Evolutionary conservation across 1,140 invertebrate species (phyloP), one percentile per base, ranked within the genome.

Genomic region (Sarcophaga peregrina): DNA sequence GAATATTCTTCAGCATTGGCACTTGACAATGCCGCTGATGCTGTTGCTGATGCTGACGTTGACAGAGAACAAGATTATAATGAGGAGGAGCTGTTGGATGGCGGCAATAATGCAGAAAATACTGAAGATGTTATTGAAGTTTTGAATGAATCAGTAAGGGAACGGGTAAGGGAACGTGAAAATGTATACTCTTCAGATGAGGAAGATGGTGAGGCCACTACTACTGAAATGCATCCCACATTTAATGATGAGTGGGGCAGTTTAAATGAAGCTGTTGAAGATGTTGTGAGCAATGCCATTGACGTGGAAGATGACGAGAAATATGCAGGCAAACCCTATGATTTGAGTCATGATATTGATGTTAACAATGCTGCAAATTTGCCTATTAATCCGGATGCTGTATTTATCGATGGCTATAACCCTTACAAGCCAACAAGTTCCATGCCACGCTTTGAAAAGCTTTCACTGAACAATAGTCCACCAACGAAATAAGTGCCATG

Each of bases 291-390:
- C 78, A 90, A 90, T 75, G 83, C 87, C 20, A 90, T 90, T 74
- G 89, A 89, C 80, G 68, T 85, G 74, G 86, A 86, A 73, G 87
- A 89, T 75, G 84, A 85, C 45, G 83, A 84, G 58, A 37, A 37
- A 37, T 37, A 37, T 37, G 25, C 1, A 1, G 25, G 25, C 25
- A 37, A 37, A 37, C 88, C 89, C 15, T 68, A 86, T 3, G 90
- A 91, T 85, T 84, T 91, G 17, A 90, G 87, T 72, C 90, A 91
- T 85, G 91, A 91, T 72, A 90, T 91, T 84, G 87, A 87, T 5
- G 87, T 91, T 5, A 91, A 91, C 81, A 85, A 91, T 84, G 86
- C 85, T 8, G 83, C 85, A 45, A 74, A 87, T 83, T 85, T 85
- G 0, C 86, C 87, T 4, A 45, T 84, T 20, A 89, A 91, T 86